Evolutionary conservation across 2,888 invertebrate species (phyloP).

Genomic region (Norana najaformis): DNA sequence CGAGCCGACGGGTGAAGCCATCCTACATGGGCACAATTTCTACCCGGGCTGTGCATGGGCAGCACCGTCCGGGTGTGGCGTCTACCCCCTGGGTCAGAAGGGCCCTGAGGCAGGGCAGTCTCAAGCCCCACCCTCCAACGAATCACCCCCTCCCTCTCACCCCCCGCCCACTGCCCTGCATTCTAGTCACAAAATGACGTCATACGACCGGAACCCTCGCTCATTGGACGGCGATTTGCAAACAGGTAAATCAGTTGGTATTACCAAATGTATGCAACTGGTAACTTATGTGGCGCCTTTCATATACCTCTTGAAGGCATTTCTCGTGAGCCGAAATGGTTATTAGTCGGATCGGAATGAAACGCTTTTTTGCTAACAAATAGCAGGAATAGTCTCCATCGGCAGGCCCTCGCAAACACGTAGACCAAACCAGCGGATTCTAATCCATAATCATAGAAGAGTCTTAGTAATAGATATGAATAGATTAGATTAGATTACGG

Average conservation of each 20-base stretch:
- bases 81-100: slow-evolving; percentile 9
- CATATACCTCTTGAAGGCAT: no score
- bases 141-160: not conserved
- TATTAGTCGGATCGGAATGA: no score
- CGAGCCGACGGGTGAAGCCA: not conserved
- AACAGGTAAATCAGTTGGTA: not conserved
- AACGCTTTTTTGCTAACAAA: no score
- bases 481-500: no score
- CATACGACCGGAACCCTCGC: not conserved
- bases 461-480: no score
- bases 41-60: not conserved
- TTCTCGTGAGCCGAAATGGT: no score
- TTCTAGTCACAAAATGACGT: not conserved
- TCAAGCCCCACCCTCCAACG: not conserved
- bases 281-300: not conserved
- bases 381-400: no score
- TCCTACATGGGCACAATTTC: not conserved
- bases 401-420: no score
- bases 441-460: no score
- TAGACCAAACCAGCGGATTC: no score
- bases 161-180: not conserved
- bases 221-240: not conserved
- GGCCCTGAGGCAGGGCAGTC: not conserved
- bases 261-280: not conserved
- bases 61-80: not conserved